Evolutionary conservation across 2,888 invertebrate species (phyloP).

Genomic region (Pyrocoelia pectoralis): DNA sequence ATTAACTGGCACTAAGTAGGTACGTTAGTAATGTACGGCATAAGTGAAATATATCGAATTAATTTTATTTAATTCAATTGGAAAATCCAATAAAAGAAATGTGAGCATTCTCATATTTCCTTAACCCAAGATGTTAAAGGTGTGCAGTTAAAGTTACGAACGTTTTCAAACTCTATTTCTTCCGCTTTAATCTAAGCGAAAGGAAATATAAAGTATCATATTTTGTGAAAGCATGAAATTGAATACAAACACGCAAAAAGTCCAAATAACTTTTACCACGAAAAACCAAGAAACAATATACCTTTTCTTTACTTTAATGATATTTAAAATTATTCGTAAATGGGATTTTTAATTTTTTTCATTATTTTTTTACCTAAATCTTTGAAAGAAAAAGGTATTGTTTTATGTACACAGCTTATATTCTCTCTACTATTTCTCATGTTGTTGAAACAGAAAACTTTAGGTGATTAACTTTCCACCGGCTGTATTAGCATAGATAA

Average conservation of each 20-base stretch:
- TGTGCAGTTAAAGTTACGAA: too few relatives aligned
- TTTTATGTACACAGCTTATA: neutral
- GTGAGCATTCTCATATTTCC: too few relatives aligned
- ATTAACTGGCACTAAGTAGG: too few relatives aligned
- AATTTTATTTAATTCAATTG: too few relatives aligned
- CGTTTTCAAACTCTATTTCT: too few relatives aligned
- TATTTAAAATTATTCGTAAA: neutral
- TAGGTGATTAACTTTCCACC: constrained; percentile 19
- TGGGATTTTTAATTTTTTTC: neutral
- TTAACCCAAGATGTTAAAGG: too few relatives aligned
- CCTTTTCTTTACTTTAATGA: neutral
- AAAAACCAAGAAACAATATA: neutral
- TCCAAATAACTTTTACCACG: neutral
- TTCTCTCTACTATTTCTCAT: neutral
- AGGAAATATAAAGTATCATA: too few relatives aligned
- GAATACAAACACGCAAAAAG: constrained; percentile 1
- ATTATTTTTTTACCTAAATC: neutral
- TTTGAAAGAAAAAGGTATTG: too few relatives aligned
- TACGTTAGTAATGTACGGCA: too few relatives aligned
- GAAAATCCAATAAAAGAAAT: too few relatives aligned
- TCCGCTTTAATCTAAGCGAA: too few relatives aligned
- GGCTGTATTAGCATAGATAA: constrained; percentile 23
- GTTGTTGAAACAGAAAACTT: neutral
- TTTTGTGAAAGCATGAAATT: neutral
- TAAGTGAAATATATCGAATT: too few relatives aligned